phyloP scores from a whole-genome alignment of 2,113 vertebrate species.

The Mobula birostris region DNA sequence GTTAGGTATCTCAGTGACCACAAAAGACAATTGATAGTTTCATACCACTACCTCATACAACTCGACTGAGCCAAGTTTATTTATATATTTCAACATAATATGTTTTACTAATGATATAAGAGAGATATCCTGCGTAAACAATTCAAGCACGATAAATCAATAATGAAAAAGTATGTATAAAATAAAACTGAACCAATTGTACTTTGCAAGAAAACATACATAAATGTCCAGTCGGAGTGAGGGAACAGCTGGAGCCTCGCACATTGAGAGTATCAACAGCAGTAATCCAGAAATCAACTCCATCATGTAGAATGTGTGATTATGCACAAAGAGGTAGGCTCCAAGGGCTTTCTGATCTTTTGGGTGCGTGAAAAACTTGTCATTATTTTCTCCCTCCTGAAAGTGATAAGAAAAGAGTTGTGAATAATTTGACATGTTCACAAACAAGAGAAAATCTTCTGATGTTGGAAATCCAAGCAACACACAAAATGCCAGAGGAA shows the following conservation, averaged over 20 bases:
- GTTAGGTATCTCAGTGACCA: not conserved
- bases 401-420: slow-evolving; percentile 18
- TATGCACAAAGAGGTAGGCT: slow-evolving; percentile 94
- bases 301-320: slow-evolving; percentile 95
- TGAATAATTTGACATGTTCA: not conserved
- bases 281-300: slow-evolving; percentile 81
- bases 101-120: not conserved
- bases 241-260: slow-evolving; percentile 86
- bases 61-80: not conserved
- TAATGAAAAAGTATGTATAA: not conserved
- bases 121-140: not conserved
- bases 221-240: slow-evolving; percentile 86
- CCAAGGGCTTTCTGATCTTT: slow-evolving; percentile 78
- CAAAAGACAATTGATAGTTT: not conserved
- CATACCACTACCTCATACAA: not conserved
- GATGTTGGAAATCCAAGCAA: too few species aligned
- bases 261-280: slow-evolving; percentile 85
- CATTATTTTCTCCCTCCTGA: slow-evolving; percentile 96
- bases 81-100: not conserved
- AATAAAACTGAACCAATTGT: not conserved
- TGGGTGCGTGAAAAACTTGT: slow-evolving; percentile 96
- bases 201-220: slow-evolving; percentile 56
- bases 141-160: not conserved
- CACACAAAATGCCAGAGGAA: too few species aligned
- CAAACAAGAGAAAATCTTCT: too few species aligned